These are phyloP conservation scores for Aurelia aurita complex sp. Pacific DNA, from an alignment of 30 jellyfish, hydroid and myxozoan genomes.

Conservation along the genomic window DNA sequence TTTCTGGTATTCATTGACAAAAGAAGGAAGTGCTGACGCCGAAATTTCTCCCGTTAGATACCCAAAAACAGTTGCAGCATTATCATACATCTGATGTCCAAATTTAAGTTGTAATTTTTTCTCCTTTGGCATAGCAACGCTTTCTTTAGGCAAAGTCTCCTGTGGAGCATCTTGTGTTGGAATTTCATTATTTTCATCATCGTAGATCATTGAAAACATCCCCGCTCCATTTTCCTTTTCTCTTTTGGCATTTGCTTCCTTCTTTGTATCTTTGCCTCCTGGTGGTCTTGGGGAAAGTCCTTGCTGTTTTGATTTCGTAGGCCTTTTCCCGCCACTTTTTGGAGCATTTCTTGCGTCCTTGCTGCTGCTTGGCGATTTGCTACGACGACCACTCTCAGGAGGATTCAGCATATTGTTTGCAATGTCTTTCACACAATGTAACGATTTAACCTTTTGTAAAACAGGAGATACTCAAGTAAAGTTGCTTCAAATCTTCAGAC, in stretches of 20 bases:
- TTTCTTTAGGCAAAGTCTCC: not conserved
- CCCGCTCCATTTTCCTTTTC: not conserved
- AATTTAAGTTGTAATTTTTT: conserved; percentile 32
- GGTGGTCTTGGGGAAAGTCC: too few species aligned
- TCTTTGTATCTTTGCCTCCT: too few species aligned
- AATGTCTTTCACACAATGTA: too few species aligned
- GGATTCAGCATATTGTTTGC: too few species aligned
- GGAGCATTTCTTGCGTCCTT: too few species aligned
- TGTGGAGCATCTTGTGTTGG: conserved; percentile 7
- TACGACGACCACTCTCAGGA: too few species aligned
- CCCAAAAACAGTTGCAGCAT: conserved; percentile 53
- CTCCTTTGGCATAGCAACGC: conserved; percentile 28
- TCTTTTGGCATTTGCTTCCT: not conserved
- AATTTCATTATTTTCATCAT: conserved; percentile 18
- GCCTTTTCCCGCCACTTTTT: too few species aligned
- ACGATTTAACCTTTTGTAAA: too few species aligned
- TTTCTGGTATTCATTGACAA: conserved; percentile 65
- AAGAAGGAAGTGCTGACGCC: conserved; percentile 25
- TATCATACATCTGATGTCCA: conserved; percentile 65
- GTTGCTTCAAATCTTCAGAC: too few species aligned
- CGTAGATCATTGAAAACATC: conserved; percentile 22
- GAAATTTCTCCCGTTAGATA: conserved; percentile 53
- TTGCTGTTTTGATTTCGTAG: too few species aligned
- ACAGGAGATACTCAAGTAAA: too few species aligned
- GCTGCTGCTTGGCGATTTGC: too few species aligned